A percentile compares a stretch with the other conserved stretches of the same genome.
Conservation (phyloP, 2,113 vertebrate genomes). For the Neodontobutis hainanensis region DNA sequence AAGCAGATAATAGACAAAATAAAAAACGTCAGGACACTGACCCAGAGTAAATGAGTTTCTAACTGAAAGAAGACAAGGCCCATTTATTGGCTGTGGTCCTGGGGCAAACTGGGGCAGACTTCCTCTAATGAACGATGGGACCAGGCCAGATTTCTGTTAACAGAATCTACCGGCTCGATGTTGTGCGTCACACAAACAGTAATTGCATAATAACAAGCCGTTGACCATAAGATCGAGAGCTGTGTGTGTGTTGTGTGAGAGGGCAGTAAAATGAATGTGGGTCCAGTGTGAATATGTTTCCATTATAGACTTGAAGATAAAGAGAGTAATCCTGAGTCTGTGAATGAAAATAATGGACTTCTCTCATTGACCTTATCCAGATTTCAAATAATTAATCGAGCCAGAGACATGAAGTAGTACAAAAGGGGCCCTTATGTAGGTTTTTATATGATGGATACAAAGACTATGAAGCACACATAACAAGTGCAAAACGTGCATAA, state of each 20-base stretch:
- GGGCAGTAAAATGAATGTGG: background rate
- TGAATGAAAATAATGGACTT: no score
- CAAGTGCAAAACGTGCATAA: no score
- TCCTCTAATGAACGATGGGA: constrained; percentile 32
- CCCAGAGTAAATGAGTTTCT: constrained; percentile 15
- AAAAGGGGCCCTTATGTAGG: no score
- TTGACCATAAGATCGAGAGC: constrained; percentile 2
- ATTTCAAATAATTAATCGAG: no score
- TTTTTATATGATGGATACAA: no score
- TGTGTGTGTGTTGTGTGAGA: constrained; percentile 13
- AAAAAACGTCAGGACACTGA: constrained; percentile 14
- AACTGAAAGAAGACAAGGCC: constrained; percentile 30
- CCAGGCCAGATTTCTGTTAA: constrained; percentile 21
- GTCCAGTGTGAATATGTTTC: background rate
- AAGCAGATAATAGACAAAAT: constrained; percentile 1
- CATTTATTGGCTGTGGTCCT: constrained; percentile 25
- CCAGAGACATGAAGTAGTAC: no score
- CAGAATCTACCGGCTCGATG: constrained; percentile 23
- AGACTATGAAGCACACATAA: no score
- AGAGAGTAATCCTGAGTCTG: no score
- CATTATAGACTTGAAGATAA: no score
- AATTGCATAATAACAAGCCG: constrained; percentile 64
- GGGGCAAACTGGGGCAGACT: constrained; percentile 38
- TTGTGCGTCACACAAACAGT: constrained; percentile 28
- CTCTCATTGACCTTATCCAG: no score